Conservation (phyloP, 2,888 invertebrate species). For the Gari tellinella region DNA sequence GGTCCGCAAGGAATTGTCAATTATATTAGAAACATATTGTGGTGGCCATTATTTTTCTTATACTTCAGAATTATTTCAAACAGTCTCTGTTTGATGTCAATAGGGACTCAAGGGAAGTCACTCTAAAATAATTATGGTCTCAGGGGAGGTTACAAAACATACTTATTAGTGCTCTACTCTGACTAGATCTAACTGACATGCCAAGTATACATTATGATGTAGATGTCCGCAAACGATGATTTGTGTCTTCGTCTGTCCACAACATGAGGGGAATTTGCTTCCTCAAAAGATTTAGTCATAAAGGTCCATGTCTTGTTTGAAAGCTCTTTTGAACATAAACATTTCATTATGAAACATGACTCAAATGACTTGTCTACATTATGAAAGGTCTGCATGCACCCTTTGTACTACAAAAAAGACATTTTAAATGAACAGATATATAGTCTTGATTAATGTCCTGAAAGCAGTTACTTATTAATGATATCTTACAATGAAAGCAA, state of each 20-base stretch:
- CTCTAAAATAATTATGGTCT: conserved; percentile 47
- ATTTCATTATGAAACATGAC: too few relatives aligned
- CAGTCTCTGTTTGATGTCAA: conserved; percentile 60
- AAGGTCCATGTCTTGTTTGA: too few relatives aligned
- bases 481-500: too few relatives aligned
- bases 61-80: conserved; percentile 48
- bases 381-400: too few relatives aligned
- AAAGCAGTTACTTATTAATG: too few relatives aligned
- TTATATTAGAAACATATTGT: conserved; percentile 57
- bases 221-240: conserved; percentile 44
- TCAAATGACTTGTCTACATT: too few relatives aligned
- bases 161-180: conserved; percentile 43
- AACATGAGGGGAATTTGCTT: too few relatives aligned
- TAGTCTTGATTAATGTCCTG: too few relatives aligned
- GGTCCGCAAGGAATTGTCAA: conserved; percentile 47
- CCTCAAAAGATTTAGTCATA: too few relatives aligned
- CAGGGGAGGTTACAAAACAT: conserved; percentile 42
- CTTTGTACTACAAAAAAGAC: too few relatives aligned
- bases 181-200: conserved; percentile 51
- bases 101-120: conserved; percentile 41
- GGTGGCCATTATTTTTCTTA: conserved; percentile 61
- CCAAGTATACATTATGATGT: conserved; percentile 52
- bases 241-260: conserved; percentile 35
- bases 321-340: too few relatives aligned
- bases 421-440: too few relatives aligned